Conservation (phyloP, 1,140 invertebrate genomes). For the Drosophila punjabiensis region DNA sequence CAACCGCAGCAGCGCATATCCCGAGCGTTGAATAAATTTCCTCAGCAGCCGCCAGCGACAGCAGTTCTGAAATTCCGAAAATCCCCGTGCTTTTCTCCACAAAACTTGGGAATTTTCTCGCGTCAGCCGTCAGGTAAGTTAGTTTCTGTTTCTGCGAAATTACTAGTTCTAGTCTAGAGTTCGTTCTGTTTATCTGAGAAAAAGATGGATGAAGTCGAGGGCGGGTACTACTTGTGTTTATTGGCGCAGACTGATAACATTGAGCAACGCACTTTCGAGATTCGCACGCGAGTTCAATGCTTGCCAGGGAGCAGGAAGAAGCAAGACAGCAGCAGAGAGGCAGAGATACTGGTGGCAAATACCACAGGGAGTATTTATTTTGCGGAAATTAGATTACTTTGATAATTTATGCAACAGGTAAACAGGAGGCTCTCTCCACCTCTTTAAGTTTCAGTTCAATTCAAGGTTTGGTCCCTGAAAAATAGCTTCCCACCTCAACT, state of each 20-base stretch:
- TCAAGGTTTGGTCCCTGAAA: not conserved
- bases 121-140: conserved; percentile 20
- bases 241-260: conserved; percentile 12
- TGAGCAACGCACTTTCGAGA: conserved; percentile 5
- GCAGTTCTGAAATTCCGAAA: conserved; percentile 6
- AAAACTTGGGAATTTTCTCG: not conserved
- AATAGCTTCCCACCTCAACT: not conserved
- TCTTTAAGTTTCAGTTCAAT: no score
- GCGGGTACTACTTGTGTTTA: conserved; percentile 2
- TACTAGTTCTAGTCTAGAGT: not conserved
- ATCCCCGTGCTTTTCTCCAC: not conserved
- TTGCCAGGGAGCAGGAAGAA: not conserved
- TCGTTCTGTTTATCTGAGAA: conserved; percentile 1
- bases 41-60: conserved; percentile 13
- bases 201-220: not conserved
- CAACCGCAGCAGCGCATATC: conserved; percentile 32
- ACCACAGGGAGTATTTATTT: conserved; percentile 4
- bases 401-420: conserved; percentile 54
- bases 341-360: not conserved
- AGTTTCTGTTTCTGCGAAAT: not conserved
- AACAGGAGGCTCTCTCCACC: not conserved
- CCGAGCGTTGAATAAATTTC: conserved; percentile 45
- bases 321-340: not conserved
- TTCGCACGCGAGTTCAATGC: conserved; percentile 16
- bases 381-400: conserved; percentile 3